Base-by-base conservation (phyloP, 2,888 invertebrate genomes). In the Zele albiditarsus region DNA sequence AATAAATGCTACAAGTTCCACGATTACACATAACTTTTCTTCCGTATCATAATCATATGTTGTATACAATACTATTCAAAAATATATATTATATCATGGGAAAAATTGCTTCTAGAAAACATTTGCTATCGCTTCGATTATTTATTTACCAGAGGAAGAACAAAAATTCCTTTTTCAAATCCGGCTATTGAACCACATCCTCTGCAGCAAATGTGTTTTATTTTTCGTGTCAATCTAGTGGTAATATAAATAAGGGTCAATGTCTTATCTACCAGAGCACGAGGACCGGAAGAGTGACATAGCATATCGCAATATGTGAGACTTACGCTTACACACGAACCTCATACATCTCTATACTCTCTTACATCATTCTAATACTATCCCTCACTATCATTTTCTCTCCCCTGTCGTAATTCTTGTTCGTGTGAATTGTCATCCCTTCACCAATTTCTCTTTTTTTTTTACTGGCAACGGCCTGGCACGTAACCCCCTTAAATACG, bases 231-330 rank as follows among this genome's bases (percentile, higher is more conserved):
- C 49, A 68, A 67, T 65, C 28, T 49, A 31, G 66, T 63, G 68
- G 70, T 23, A n/a, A n/a, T 74, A 78, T 75, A 78, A 80, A 80
- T 79, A 77, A 71, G 77, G 78, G 73, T 78, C 77, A 65, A 71
- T 65, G 60, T 69, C 78, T 78, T 80, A 78, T 76, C 75, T 76
- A 60, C 31, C 46, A 62, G 60, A 75, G 57, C 67, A 73, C 49
- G 66, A 57, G 65, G 20, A 53, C 20, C 74, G 68, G 72, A 77
- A 77, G 75, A 63, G 74, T 78, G 68, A 71, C 74, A 23, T 73
- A 53, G 60, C 28, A 20, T 27, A 62, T 46, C 23, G 23, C 16
- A 16, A n/a, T 16, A n/a, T 33, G 58, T 63, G 14, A 46, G 20
- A 38, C 16, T 42, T 42, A 62, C 23, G 38, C 38, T 38, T 66